Evolutionary conservation across 1,140 invertebrate genomes (phyloP).

Genomic region (Cyclina sinensis): DNA sequence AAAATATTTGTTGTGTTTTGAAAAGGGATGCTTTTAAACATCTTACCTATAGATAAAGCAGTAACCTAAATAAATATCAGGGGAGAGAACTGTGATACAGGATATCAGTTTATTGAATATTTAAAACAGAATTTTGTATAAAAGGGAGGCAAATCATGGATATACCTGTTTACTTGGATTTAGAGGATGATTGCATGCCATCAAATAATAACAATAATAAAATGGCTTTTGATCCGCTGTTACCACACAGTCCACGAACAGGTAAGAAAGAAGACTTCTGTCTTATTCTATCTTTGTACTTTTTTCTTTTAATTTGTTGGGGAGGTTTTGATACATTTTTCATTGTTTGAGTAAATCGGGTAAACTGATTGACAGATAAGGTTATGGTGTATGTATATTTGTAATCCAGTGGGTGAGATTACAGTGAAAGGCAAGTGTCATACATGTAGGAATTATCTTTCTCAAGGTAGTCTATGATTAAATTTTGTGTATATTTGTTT

Average conservation of each 20-base stretch:
- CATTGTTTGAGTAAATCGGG: too few relatives aligned
- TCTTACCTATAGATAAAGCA: not conserved
- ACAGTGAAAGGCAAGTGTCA: too few relatives aligned
- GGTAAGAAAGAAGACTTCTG: slow-evolving; percentile 7
- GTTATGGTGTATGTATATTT: too few relatives aligned
- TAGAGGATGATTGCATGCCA: slow-evolving; percentile 20
- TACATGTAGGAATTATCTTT: too few relatives aligned
- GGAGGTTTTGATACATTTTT: too few relatives aligned
- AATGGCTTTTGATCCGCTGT: slow-evolving; percentile 35
- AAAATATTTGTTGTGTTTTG: too few relatives aligned
- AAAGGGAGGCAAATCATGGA: slow-evolving; percentile 58
- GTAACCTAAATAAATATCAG: not conserved
- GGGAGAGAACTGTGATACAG: not conserved
- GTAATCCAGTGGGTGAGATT: too few relatives aligned
- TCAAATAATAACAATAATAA: slow-evolving; percentile 54
- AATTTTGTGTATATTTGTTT: too few relatives aligned
- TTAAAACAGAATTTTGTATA: not conserved
- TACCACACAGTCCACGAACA: not conserved
- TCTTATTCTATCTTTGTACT: not conserved
- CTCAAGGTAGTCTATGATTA: too few relatives aligned
- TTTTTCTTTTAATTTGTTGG: too few relatives aligned
- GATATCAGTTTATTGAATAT: not conserved
- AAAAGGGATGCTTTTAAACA: too few relatives aligned
- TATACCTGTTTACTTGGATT: slow-evolving; percentile 53
- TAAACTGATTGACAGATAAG: too few relatives aligned